A percentile compares a stretch with the other conserved stretches of the same genome.
Evolutionary conservation across 1,140 invertebrate species (phyloP).

Genomic region (Bilobella aurantiaca): DNA sequence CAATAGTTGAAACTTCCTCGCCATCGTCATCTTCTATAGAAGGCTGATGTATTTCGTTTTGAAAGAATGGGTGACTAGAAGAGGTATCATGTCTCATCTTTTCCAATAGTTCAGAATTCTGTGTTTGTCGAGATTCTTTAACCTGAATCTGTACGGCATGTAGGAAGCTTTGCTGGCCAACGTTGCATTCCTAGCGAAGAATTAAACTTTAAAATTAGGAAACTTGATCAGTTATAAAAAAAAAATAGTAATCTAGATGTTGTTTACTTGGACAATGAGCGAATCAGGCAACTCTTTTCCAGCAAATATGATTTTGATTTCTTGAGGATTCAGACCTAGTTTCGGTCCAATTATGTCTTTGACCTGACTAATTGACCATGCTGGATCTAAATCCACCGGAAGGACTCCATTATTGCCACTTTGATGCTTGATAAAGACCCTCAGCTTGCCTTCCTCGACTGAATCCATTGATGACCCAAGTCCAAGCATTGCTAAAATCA

Average conservation of each 20-base stretch:
- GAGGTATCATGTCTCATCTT: neutral
- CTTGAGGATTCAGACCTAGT: slow-evolving; percentile 55
- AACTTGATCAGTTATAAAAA: slow-evolving; percentile 8
- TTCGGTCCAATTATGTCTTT: slow-evolving; percentile 60
- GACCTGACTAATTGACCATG: slow-evolving; percentile 63
- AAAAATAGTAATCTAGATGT: neutral
- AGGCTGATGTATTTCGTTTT: slow-evolving; percentile 4
- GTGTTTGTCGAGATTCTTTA: slow-evolving; percentile 33
- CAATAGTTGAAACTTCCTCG: neutral
- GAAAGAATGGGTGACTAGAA: neutral
- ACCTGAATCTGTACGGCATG: slow-evolving; percentile 52
- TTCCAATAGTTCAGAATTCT: neutral
- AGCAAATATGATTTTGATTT: slow-evolving; percentile 73
- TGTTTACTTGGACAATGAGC: slow-evolving; percentile 54
- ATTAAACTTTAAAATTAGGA: no score
- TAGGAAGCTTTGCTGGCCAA: slow-evolving; percentile 67
- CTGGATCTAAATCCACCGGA: slow-evolving; percentile 54
- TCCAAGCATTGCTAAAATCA: slow-evolving; percentile 25
- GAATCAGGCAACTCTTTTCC: slow-evolving; percentile 69
- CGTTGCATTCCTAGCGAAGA: slow-evolving; percentile 62
- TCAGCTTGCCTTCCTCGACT: slow-evolving; percentile 3
- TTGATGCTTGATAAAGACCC: slow-evolving; percentile 29
- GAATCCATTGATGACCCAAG: neutral
- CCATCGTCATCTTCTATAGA: neutral
- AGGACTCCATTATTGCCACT: neutral